These are phyloP conservation scores for Coranthus polyacanthus DNA, from an alignment of 2,797 vertebrate species.

Conservation along the genomic window DNA sequence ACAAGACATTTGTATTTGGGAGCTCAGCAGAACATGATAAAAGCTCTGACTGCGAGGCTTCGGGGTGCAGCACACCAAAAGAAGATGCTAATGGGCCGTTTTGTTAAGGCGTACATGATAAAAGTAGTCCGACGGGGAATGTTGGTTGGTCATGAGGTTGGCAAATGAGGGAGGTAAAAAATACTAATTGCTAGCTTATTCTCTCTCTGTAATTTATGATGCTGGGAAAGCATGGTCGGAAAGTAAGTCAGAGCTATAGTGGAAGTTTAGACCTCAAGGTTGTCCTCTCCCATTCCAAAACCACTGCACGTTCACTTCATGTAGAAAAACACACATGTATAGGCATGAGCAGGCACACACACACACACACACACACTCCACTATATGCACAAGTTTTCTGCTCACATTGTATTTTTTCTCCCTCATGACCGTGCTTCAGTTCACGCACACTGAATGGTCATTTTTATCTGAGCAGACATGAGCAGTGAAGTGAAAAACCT, in stretches of 20 bases:
- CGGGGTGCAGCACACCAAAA: slow-evolving; percentile 14
- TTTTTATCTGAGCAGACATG: slow-evolving; percentile 80
- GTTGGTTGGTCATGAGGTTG: slow-evolving; percentile 61
- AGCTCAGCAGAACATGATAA: slow-evolving; percentile 29
- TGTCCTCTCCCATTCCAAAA: slow-evolving; percentile 69
- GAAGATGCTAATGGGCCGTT: slow-evolving; percentile 32
- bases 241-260: slow-evolving; percentile 56
- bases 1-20: slow-evolving; percentile 34
- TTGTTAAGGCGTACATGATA: slow-evolving; percentile 38
- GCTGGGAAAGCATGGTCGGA: slow-evolving; percentile 66
- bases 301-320: slow-evolving; percentile 56
- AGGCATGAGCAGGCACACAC: slow-evolving; percentile 5
- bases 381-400: slow-evolving; percentile 49
- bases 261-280: slow-evolving; percentile 74
- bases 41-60: slow-evolving; percentile 17
- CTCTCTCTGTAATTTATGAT: slow-evolving; percentile 78
- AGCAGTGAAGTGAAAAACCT: slow-evolving; percentile 78
- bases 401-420: slow-evolving; percentile 63
- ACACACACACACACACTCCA: slow-evolving; percentile 25
- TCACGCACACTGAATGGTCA: slow-evolving; percentile 61
- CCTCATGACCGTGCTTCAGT: slow-evolving; percentile 52
- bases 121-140: slow-evolving; percentile 60
- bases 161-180: slow-evolving; percentile 65
- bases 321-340: slow-evolving; percentile 29
- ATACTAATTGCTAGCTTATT: slow-evolving; percentile 73